Percentiles rank a stretch among this genome's conserved stretches.
phyloP scores from a whole-genome alignment of 2,113 vertebrate genomes.

The Fulmarus glacialis region DNA sequence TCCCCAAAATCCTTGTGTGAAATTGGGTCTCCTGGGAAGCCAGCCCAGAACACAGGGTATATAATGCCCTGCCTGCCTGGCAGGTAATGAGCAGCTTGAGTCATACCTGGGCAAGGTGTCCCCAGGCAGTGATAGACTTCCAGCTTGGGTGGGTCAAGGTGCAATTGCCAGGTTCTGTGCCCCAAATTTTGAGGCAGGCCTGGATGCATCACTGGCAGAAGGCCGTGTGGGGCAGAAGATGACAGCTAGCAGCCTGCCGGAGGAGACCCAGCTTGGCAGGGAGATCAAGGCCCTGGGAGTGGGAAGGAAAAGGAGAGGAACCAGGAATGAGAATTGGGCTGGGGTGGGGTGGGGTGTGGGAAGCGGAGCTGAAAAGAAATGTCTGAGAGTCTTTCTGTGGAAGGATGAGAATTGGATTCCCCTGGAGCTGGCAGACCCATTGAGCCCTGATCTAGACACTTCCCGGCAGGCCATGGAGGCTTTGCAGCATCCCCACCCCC shows the following conservation, averaged over 20 bases:
- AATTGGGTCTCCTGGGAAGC: neutral
- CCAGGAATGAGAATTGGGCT: neutral
- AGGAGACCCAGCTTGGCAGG: neutral
- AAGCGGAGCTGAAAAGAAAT: neutral
- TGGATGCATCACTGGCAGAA: neutral
- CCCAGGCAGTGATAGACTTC: neutral
- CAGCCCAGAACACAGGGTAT: neutral
- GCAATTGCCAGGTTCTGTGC: neutral
- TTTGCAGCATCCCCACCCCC: neutral
- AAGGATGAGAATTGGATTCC: neutral
- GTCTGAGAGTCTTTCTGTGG: neutral
- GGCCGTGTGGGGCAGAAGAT: neutral
- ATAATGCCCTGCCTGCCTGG: neutral
- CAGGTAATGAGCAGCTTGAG: conserved; percentile 2
- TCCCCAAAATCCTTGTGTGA: neutral
- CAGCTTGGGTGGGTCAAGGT: conserved; percentile 2
- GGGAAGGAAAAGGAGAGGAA: neutral
- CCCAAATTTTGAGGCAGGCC: neutral
- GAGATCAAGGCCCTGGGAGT: conserved; percentile 33
- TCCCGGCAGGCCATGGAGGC: neutral
- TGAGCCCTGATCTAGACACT: neutral
- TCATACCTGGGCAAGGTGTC: conserved; percentile 15
- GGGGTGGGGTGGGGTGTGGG: conserved; percentile 10
- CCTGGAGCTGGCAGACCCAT: neutral
- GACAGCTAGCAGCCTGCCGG: neutral